Percentiles rank a stretch among this genome's conserved stretches.
phyloP scores from a whole-genome alignment of 2,113 vertebrate species.

The Dendrocopos noguchii region DNA sequence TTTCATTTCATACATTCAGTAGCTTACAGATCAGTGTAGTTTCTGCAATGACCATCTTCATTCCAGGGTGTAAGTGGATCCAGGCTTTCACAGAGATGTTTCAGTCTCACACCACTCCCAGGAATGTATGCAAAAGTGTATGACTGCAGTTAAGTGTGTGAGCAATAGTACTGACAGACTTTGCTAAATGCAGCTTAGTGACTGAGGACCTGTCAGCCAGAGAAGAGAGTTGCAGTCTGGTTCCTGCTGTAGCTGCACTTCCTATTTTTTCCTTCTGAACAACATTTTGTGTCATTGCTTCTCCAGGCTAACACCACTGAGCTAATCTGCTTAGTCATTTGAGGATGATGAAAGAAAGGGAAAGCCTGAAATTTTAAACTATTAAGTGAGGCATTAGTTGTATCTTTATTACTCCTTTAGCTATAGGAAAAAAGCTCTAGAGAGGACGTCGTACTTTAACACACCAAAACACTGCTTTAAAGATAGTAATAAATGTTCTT shows the following conservation, averaged over 20 bases:
- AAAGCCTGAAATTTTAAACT: background rate
- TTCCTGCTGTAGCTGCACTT: rapidly evolving
- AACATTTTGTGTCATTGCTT: background rate
- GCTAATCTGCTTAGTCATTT: background rate
- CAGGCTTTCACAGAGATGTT: background rate
- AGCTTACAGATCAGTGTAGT: background rate
- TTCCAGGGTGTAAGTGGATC: background rate
- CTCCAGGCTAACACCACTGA: background rate
- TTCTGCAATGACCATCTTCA: background rate
- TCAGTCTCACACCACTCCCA: background rate
- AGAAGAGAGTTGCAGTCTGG: background rate
- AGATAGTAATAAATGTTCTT: background rate
- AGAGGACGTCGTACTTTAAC: background rate
- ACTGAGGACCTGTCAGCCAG: background rate
- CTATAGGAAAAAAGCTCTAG: background rate
- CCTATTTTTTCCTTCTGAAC: background rate
- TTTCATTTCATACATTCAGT: background rate
- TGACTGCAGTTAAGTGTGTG: background rate
- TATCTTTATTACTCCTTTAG: background rate
- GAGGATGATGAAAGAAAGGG: background rate
- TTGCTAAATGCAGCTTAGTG: background rate
- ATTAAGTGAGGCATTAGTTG: background rate
- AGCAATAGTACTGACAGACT: background rate
- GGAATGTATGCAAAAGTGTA: background rate
- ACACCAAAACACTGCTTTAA: background rate